A percentile compares a stretch with the other conserved stretches of the same genome.
phyloP scores from a whole-genome alignment of 2,113 vertebrate species.

The Bungarus multicinctus region DNA sequence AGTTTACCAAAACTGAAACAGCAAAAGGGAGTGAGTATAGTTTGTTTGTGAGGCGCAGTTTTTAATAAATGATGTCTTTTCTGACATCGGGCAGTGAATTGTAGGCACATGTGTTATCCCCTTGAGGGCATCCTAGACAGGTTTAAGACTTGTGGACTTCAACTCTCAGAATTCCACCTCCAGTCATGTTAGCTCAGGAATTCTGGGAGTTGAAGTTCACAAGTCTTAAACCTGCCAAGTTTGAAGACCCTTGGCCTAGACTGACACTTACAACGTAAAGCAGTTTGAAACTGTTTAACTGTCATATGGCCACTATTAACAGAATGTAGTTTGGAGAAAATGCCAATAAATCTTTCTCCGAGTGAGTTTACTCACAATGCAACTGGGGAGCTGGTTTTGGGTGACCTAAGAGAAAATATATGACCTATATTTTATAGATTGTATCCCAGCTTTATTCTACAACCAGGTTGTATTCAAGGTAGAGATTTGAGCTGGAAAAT shows the following conservation, averaged over 20 bases:
- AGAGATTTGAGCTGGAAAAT: background rate
- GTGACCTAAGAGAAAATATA: background rate
- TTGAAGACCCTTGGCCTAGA: background rate
- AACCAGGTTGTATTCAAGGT: background rate
- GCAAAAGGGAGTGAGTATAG: background rate
- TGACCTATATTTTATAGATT: background rate
- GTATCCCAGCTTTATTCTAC: background rate
- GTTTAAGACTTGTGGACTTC: too few species aligned
- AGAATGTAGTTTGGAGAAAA: background rate
- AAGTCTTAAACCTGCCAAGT: too few species aligned
- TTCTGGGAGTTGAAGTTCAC: too few species aligned
- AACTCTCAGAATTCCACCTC: too few species aligned
- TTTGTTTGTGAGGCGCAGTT: background rate
- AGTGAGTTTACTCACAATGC: background rate
- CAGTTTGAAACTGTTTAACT: background rate
- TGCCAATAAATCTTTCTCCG: background rate
- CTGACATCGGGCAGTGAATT: background rate
- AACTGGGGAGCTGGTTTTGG: background rate
- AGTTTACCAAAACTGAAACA: background rate
- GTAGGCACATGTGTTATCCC: background rate
- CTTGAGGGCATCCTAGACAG: background rate
- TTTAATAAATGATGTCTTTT: background rate
- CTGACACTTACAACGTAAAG: background rate
- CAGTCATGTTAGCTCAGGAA: too few species aligned
- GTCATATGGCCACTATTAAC: background rate